Conservation (phyloP, 2,888 invertebrate species). For the Ernsta delagoae region DNA sequence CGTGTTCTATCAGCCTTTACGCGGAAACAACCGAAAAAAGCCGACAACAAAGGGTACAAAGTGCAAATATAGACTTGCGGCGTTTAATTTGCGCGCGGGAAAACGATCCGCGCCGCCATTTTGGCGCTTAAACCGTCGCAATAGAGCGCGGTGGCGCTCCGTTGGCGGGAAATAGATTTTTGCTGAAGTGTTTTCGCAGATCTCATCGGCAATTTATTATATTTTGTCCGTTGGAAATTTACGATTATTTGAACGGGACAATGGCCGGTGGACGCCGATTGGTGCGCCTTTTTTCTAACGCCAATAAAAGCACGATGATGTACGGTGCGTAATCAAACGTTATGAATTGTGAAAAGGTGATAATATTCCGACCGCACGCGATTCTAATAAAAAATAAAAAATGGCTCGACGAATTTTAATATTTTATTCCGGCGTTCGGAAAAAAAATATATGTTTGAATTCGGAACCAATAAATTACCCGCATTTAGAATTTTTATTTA, state of each 20-base stretch:
- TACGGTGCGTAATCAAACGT: conserved; percentile 48
- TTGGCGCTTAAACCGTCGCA: conserved; percentile 47
- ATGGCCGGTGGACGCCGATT: conserved; percentile 72
- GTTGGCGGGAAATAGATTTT: conserved; percentile 44
- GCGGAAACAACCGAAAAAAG: conserved; percentile 83
- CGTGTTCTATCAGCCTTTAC: conserved; percentile 85
- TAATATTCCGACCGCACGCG: conserved; percentile 44
- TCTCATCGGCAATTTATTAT: conserved; percentile 85
- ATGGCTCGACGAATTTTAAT: conserved; percentile 12
- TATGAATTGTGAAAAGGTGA: conserved; percentile 50
- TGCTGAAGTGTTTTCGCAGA: conserved; percentile 74
- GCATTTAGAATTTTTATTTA: not conserved
- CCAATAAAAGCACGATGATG: conserved; percentile 67
- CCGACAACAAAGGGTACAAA: conserved; percentile 80
- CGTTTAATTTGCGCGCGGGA: conserved; percentile 48
- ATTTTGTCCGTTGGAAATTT: conserved; percentile 83
- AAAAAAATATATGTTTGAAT: conserved; percentile 12
- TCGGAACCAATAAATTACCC: not conserved
- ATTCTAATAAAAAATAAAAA: conserved; percentile 31
- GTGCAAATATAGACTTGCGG: conserved; percentile 80
- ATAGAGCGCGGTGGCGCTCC: conserved; percentile 47
- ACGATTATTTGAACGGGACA: conserved; percentile 81
- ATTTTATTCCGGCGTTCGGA: conserved; percentile 16
- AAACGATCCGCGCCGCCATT: conserved; percentile 48
- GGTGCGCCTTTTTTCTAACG: conserved; percentile 72